Evolutionary conservation across 2,113 vertebrate genomes (phyloP).

Genomic region (Antechinus flavipes): DNA sequence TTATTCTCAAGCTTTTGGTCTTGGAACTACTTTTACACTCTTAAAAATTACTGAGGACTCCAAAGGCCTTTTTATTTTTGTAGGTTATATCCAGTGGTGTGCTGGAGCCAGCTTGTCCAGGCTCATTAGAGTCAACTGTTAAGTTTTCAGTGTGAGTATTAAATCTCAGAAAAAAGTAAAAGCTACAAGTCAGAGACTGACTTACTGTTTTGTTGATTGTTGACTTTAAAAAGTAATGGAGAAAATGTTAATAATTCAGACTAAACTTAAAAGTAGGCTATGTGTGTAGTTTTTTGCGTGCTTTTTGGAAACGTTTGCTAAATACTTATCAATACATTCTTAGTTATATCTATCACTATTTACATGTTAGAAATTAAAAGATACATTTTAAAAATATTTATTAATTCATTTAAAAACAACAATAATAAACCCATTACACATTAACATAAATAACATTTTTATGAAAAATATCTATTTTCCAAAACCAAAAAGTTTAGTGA

Average conservation of each 20-base stretch:
- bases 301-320: neutral
- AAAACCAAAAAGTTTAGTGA: neutral
- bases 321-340: neutral
- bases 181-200: neutral
- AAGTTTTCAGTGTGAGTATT: neutral
- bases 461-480: slow-evolving; percentile 2
- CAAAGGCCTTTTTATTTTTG: neutral
- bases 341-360: neutral
- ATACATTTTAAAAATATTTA: neutral
- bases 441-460: slow-evolving; percentile 1
- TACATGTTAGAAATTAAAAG: neutral
- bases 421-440: neutral
- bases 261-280: neutral
- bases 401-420: neutral
- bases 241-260: neutral
- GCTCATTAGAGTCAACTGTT: neutral
- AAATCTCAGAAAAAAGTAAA: neutral
- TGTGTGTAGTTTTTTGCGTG: neutral
- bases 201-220: neutral
- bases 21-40: neutral
- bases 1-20: neutral
- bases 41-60: neutral
- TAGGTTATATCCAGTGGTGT: neutral
- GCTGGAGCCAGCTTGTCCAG: neutral
- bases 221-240: neutral